Evolutionary conservation across 2,797 vertebrate species (phyloP).

Genomic region (Cossypha polioptera): DNA sequence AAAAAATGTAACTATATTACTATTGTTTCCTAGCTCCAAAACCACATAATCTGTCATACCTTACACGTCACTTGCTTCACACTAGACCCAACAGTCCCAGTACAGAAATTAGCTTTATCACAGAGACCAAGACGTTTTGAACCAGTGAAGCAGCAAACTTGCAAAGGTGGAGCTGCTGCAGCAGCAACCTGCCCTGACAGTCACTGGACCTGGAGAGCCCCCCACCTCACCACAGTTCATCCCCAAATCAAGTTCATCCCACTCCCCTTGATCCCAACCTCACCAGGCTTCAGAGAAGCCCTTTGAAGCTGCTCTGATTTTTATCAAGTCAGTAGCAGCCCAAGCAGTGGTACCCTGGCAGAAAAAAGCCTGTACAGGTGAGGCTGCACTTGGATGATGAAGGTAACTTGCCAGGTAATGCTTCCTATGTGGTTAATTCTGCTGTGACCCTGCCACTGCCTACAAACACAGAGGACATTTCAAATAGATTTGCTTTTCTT

Average conservation of each 20-base stretch:
- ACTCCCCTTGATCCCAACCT: neutral
- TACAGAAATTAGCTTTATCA: neutral
- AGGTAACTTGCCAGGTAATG: neutral
- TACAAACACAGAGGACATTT: neutral
- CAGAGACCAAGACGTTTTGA: neutral
- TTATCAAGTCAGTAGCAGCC: neutral
- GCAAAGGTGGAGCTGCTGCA: neutral
- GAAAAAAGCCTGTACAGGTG: neutral
- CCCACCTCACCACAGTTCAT: accelerated
- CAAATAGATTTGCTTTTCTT: neutral
- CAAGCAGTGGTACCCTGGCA: neutral
- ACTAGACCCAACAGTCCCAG: neutral
- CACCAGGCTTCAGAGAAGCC: neutral
- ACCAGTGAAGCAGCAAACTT: neutral
- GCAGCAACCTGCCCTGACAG: neutral
- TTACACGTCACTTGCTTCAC: neutral
- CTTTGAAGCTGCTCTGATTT: neutral
- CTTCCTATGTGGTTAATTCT: neutral
- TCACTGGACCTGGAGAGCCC: neutral
- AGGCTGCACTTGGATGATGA: neutral
- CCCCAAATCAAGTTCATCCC: neutral
- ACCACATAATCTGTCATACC: neutral
- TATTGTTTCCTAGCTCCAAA: neutral
- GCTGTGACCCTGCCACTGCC: neutral
- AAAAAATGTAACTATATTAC: accelerated